Evolutionary conservation across 30 jellyfish, hydroid and myxozoan species (phyloP).

Genomic region (Sanderia malayensis): DNA sequence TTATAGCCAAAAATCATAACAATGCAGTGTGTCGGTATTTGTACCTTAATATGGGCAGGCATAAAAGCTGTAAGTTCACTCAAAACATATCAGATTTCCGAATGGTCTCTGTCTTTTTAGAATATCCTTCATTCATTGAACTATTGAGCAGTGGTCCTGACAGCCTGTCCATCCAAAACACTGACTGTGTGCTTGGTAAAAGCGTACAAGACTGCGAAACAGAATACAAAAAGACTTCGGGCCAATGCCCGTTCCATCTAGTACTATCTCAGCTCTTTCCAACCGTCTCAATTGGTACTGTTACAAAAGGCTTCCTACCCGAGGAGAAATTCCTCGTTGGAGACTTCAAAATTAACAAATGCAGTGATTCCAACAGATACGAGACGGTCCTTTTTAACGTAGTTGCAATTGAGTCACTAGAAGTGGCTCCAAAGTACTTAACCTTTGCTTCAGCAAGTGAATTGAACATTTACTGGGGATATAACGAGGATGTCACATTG

Average conservation of each 20-base stretch:
- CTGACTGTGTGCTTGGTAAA: not conserved
- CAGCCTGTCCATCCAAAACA: not conserved
- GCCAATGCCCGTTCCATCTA: not conserved
- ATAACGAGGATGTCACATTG: not conserved
- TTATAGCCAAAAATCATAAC: no score
- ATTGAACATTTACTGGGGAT: conserved; percentile 1
- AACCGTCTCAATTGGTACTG: no score
- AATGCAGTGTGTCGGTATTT: no score
- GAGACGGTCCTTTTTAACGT: conserved; percentile 14
- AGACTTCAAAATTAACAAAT: no score
- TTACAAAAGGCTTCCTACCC: no score
- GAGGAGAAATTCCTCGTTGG: no score
- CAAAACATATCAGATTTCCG: no score
- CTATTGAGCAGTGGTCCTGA: not conserved
- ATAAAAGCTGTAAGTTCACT: no score
- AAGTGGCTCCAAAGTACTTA: conserved; percentile 19
- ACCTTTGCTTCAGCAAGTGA: no score
- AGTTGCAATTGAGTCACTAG: conserved; percentile 19
- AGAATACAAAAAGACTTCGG: not conserved
- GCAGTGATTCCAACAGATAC: not conserved
- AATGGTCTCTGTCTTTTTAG: not conserved
- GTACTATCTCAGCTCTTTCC: not conserved
- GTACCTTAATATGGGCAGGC: no score
- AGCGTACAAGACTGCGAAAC: not conserved
- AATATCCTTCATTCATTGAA: not conserved